Percentiles rank a stretch among this genome's conserved stretches.
These are phyloP conservation scores for Anneissia japonica DNA, from an alignment of 35 echinoderm and acorn worm species.

Conservation along the genomic window DNA sequence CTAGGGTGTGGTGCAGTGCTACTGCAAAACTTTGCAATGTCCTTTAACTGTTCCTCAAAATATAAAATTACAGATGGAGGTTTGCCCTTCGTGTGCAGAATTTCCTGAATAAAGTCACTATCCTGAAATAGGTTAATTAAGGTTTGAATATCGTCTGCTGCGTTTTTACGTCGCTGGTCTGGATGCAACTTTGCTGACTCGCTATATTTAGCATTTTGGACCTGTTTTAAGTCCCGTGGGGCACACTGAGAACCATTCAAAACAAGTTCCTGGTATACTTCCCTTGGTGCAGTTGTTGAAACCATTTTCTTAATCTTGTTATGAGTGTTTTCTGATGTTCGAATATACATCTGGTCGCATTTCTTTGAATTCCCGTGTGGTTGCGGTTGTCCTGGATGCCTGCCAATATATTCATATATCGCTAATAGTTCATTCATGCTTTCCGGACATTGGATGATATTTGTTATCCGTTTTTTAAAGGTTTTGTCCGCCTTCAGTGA, in stretches of 20 bases:
- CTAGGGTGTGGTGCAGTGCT: not conserved
- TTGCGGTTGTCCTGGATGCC: too few relatives aligned
- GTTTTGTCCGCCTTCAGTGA: too few relatives aligned
- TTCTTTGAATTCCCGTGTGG: slow-evolving; percentile 20
- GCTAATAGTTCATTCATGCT: too few relatives aligned
- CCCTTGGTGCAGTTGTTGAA: not conserved
- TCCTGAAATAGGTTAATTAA: not conserved
- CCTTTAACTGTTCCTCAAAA: slow-evolving; percentile 4
- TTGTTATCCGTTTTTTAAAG: too few relatives aligned
- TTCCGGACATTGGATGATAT: too few relatives aligned
- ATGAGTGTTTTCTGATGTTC: not conserved
- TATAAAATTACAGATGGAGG: slow-evolving; percentile 23
- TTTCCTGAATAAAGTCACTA: slow-evolving; percentile 27
- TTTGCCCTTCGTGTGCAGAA: slow-evolving; percentile 3
- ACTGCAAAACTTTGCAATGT: slow-evolving; percentile 26
- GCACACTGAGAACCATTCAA: too few relatives aligned
- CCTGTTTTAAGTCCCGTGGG: not conserved
- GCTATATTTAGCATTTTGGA: slow-evolving; percentile 18
- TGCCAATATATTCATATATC: too few relatives aligned
- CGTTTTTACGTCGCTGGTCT: not conserved
- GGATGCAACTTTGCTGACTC: not conserved
- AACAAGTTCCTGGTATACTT: slow-evolving; percentile 2
- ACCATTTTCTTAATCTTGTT: slow-evolving; percentile 6
- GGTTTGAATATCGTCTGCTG: slow-evolving; percentile 20
- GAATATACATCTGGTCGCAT: not conserved